Base-by-base conservation (phyloP, 1,140 invertebrate genomes). In the Eupeodes corollae region DNA sequence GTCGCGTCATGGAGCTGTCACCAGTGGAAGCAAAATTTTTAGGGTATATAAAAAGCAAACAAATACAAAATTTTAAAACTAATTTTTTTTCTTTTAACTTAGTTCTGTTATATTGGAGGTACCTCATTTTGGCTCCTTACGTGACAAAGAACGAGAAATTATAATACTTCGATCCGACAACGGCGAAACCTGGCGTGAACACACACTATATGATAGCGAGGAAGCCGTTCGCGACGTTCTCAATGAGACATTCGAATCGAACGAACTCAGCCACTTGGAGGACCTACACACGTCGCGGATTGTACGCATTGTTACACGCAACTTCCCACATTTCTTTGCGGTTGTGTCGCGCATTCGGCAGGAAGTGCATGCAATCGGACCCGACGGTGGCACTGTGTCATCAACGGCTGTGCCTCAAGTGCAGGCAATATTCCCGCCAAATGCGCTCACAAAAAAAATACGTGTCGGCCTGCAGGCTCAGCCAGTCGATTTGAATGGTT, bases 391-490 rank as follows among this genome's bases (percentile, higher is more conserved):
- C 34, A 92, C 98, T 72, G 86, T 99, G 48, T 91, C 87, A 52
- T 98, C 94, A 11, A 95, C 88, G 6, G 93, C 98, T 1, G 92
- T 98, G 18, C 91, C 91, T 3, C 88, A 97, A 71, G 96, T 99
- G 5, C 95, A 98, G 70, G 94, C 95, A 0, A 91, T 98, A 26
- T 99, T 99, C 75, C 96, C 96, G 13, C 87, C 94, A 55, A 91
- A 95, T 42, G 94, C 96, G 5, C 78, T 99, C 34, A 99, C 93
- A 3, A 99, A 99, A 78, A 97, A 96, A 69, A 99, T 99, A 71
- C 94, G 95, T 84, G 94, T 99, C 56, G 95, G 95, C 73, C 80
- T 99, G 42, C 96, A 98, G 88, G 95, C 95, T 42, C 94, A 98
- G 72, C 92, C 95, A 44, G 94, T 99, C 59, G 86, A 94, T 52